Percentiles rank a stretch among this genome's conserved stretches.
Conservation (phyloP, 1,140 invertebrate genomes). For the Drosophila nigrodunni region DNA sequence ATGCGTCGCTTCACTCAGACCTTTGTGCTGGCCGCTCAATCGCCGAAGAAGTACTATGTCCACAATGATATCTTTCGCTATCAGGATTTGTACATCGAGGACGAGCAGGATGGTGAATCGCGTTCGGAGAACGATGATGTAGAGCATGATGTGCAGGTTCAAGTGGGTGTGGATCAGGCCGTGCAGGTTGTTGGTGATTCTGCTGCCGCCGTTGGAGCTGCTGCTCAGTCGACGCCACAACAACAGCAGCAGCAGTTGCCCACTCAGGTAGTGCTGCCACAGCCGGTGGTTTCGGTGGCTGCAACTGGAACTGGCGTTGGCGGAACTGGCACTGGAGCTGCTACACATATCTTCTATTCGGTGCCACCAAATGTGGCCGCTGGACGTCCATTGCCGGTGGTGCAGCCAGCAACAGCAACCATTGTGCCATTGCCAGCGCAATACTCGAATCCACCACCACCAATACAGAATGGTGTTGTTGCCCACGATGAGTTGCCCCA, state of each 20-base stretch:
- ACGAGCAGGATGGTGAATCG: slow-evolving; percentile 86
- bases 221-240: slow-evolving; percentile 54
- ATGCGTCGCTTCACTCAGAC: slow-evolving; percentile 99
- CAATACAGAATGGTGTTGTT: slow-evolving; percentile 79
- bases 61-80: slow-evolving; percentile 99
- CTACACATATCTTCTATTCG: slow-evolving; percentile 79
- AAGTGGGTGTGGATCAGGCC: slow-evolving; percentile 58
- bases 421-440: slow-evolving; percentile 77
- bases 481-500: slow-evolving; percentile 75
- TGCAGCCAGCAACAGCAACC: slow-evolving; percentile 63
- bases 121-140: slow-evolving; percentile 88
- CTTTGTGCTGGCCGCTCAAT: slow-evolving; percentile 97
- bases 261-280: slow-evolving; percentile 64
- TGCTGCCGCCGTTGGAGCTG: neutral
- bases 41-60: slow-evolving; percentile 98
- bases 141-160: slow-evolving; percentile 74
- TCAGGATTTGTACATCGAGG: slow-evolving; percentile 88
- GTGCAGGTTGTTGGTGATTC: slow-evolving; percentile 61
- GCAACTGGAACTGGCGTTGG: slow-evolving; percentile 36
- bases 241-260: slow-evolving; percentile 60
- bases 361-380: slow-evolving; percentile 50
- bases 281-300: slow-evolving; percentile 65
- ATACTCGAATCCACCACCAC: slow-evolving; percentile 76
- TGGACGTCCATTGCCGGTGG: slow-evolving; percentile 70
- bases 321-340: slow-evolving; percentile 10